Evolutionary conservation across 30 jellyfish, hydroid and myxozoan genomes (phyloP), one percentile per base, ranked within the genome.

Genomic region (Mastigias papua): DNA sequence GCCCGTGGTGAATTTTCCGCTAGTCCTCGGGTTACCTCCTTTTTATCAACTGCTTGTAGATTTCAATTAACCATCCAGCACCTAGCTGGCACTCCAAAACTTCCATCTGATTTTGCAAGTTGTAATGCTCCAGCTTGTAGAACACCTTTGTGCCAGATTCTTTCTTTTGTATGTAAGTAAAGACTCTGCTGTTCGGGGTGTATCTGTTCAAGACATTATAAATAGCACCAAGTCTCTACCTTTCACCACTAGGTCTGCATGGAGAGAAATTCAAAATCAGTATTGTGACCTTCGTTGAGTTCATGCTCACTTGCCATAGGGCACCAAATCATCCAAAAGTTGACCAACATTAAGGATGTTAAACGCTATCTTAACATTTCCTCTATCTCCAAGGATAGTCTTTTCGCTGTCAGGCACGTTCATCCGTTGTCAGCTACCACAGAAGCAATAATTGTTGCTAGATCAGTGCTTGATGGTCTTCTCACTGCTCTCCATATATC

Each of bases 401-500:
- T 72, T 21, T 13, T 7, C 27, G 13, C 46, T 75, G 57, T 37
- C 48, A 9, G n/a, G 29, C 86, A 19, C 20, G 67, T 3, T 35
- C 28, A 25, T 19, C 65, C 33, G 8, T 30, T 25, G 29, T 33
- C 27, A 30, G 48, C 80, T 68, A 68, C 54, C 42, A 42, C 20
- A 91, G 58, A 35, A 65, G 78, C 37, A 75, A 72, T 34, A 48
- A 19, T 86, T 69, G 21, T 72, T 34, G 91, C 95, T 7, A 73
- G 90, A n/a, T 76, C 69, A 9, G 91, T 77, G 1, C 42, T 71
- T 17, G 85, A 34, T 27, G 90, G 83, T 6, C 60, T 86, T 3
- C 90, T 86, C 27, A 86, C 95, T 8, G 95, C 95, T 34, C 89
- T 86, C 19, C 95, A 61, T 82, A 51, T 86, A 49, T 33, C 95